A percentile compares a stretch with the other conserved stretches of the same genome.
Evolutionary conservation across 2,888 invertebrate species (phyloP).

Genomic region (Trachelus troglodyta): DNA sequence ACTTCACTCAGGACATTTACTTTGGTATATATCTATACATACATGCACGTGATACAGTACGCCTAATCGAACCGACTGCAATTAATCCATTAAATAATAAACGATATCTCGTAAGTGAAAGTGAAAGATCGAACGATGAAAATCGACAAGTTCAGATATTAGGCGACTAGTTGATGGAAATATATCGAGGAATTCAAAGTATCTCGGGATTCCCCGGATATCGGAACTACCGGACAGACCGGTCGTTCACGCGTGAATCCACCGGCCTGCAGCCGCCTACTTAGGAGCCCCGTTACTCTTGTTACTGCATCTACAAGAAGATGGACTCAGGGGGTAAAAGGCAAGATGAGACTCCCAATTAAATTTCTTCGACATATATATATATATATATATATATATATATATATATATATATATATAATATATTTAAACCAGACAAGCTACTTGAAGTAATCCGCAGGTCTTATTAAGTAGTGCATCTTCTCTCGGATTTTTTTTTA

Average conservation of each 20-base stretch:
- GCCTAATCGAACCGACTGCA: not conserved
- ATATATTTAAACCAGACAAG: not conserved
- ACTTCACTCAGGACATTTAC: not conserved
- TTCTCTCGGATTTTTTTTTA: not conserved
- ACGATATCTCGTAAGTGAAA: not conserved
- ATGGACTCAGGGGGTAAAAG: constrained; percentile 38
- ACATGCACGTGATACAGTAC: not conserved
- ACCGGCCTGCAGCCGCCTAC: not conserved
- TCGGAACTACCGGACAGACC: not conserved
- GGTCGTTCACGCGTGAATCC: not conserved
- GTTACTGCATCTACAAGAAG: constrained; percentile 17
- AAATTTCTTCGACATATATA: constrained; percentile 21
- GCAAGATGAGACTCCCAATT: constrained; percentile 44
- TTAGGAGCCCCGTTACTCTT: not conserved
- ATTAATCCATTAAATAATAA: not conserved
- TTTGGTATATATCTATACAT: not conserved
- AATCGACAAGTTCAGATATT: not conserved
- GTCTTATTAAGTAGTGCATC: not conserved
- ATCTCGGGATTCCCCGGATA: not conserved
- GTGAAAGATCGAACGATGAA: not conserved
- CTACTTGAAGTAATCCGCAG: not conserved
- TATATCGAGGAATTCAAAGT: not conserved
- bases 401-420: no score
- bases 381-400: no score
- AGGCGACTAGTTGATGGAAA: not conserved